These are phyloP conservation scores for Trachelipus rathkii DNA, from an alignment of 1,140 invertebrate species.

Conservation along the genomic window DNA sequence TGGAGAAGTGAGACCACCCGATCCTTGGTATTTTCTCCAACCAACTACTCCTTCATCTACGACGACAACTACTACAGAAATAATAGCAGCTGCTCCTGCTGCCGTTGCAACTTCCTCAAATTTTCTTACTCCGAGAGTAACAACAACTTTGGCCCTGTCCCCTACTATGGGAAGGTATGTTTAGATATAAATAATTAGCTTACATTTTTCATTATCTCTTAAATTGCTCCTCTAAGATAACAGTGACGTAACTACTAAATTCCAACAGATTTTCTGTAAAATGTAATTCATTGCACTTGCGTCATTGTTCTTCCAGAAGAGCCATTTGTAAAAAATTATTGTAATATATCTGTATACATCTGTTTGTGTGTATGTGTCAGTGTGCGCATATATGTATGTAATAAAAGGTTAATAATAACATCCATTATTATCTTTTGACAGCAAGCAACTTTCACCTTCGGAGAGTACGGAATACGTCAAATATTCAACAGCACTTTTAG, in stretches of 20 bases:
- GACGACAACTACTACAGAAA: slow-evolving; percentile 17
- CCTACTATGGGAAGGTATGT: slow-evolving; percentile 38
- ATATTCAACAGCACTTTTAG: slow-evolving; percentile 79
- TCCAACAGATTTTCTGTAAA: too few species aligned
- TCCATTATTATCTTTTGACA: not conserved
- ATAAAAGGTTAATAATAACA: not conserved
- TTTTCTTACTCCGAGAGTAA: slow-evolving; percentile 26
- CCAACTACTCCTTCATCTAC: slow-evolving; percentile 30
- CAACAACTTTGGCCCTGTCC: slow-evolving; percentile 38
- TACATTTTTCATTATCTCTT: too few species aligned
- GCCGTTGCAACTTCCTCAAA: slow-evolving; percentile 23
- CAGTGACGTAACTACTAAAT: too few species aligned
- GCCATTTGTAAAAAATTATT: not conserved
- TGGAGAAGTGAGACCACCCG: slow-evolving; percentile 38
- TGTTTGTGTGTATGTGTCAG: not conserved
- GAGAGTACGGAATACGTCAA: not conserved
- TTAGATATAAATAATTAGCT: too few species aligned
- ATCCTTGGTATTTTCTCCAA: slow-evolving; percentile 39
- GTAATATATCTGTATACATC: not conserved
- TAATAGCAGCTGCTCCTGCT: slow-evolving; percentile 27
- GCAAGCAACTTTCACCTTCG: not conserved
- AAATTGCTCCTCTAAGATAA: too few species aligned
- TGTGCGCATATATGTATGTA: not conserved
- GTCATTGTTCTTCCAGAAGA: too few species aligned
- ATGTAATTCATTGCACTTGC: too few species aligned